These are phyloP conservation scores for Steromphala cineraria DNA, from an alignment of 2,888 invertebrate species.

Conservation along the genomic window DNA sequence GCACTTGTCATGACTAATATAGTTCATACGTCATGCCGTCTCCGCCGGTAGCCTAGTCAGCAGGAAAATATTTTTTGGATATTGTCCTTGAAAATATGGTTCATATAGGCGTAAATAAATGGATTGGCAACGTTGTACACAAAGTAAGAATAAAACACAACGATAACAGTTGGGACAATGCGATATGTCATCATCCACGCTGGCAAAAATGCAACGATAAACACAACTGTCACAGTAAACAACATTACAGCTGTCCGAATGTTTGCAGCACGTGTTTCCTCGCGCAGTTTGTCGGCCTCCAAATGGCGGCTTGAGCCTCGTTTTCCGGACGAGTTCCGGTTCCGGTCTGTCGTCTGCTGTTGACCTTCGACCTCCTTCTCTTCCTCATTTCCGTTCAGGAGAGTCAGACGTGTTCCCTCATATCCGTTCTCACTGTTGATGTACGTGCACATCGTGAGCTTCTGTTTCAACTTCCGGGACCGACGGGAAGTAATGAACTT, in stretches of 20 bases:
- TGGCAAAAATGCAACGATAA: conserved; percentile 72
- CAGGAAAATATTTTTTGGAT: conserved; percentile 49
- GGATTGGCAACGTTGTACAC: conserved; percentile 74
- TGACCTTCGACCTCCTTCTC: conserved; percentile 26
- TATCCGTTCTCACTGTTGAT: conserved; percentile 37
- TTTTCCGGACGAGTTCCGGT: neutral
- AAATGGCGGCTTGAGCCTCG: neutral
- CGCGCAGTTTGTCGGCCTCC: conserved; percentile 42
- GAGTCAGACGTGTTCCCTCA: conserved; percentile 28
- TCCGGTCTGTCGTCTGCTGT: conserved; percentile 18
- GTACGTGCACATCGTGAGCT: conserved; percentile 41
- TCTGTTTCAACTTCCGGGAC: conserved; percentile 40
- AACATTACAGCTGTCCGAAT: conserved; percentile 74
- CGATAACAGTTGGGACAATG: conserved; percentile 57
- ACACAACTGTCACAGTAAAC: conserved; percentile 73
- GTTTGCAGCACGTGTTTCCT: conserved; percentile 66
- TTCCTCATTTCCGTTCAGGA: conserved; percentile 28
- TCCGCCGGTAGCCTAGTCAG: neutral
- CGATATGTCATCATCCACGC: conserved; percentile 72
- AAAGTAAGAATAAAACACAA: conserved; percentile 73
- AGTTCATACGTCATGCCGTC: neutral
- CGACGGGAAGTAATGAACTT: conserved; percentile 53
- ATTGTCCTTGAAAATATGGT: conserved; percentile 68
- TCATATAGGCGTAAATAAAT: conserved; percentile 75
- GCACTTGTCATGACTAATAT: too few species aligned